A percentile compares a stretch with the other conserved stretches of the same genome.
Evolutionary conservation across 2,888 invertebrate genomes (phyloP).

Genomic region (Apotomis capreana): DNA sequence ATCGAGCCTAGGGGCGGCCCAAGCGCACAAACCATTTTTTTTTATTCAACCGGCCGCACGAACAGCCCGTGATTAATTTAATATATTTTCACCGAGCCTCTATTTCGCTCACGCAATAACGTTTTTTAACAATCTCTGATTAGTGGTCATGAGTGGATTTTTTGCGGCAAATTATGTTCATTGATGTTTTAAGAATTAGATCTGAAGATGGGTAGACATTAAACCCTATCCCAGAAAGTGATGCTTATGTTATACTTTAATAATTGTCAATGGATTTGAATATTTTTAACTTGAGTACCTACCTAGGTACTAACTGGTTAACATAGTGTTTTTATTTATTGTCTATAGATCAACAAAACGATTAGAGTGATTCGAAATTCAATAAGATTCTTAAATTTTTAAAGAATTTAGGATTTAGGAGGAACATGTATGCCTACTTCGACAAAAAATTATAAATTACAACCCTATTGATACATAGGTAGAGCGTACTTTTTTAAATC

Average conservation of each 20-base stretch:
- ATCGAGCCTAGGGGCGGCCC: slow-evolving; percentile 49
- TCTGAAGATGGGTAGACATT: slow-evolving; percentile 21
- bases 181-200: slow-evolving; percentile 46
- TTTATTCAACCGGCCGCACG: slow-evolving; percentile 61
- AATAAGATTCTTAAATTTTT: too few relatives aligned
- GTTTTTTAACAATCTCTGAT: slow-evolving; percentile 62
- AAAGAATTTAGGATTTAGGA: too few relatives aligned
- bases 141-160: slow-evolving; percentile 53
- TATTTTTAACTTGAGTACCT: too few relatives aligned
- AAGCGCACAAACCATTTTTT: slow-evolving; percentile 53
- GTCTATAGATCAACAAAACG: too few relatives aligned
- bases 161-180: slow-evolving; percentile 46
- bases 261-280: too few relatives aligned
- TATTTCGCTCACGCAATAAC: slow-evolving; percentile 68
- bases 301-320: too few relatives aligned
- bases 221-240: background rate
- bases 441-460: background rate
- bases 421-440: too few relatives aligned
- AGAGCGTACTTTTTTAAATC: too few relatives aligned
- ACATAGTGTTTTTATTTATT: too few relatives aligned
- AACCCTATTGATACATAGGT: background rate
- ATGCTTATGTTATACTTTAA: background rate
- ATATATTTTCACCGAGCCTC: slow-evolving; percentile 69
- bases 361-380: too few relatives aligned
- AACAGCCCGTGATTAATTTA: slow-evolving; percentile 75